Evolutionary conservation across 2,888 invertebrate genomes (phyloP).

Genomic region (Hypomecis atomaria): DNA sequence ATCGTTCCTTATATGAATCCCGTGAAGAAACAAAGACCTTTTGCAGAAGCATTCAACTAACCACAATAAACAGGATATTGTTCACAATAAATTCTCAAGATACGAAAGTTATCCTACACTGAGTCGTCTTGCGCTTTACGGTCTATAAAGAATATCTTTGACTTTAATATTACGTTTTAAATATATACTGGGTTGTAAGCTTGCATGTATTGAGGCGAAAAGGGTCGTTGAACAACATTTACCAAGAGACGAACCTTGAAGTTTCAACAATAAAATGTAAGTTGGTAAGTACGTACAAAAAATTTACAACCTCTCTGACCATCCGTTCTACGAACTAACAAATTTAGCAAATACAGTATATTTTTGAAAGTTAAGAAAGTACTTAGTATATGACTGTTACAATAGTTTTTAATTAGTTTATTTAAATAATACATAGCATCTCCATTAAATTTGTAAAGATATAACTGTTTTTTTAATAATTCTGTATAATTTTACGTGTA

Average conservation of each 20-base stretch:
- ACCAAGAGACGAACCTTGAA: too few relatives aligned
- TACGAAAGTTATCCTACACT: constrained; percentile 6
- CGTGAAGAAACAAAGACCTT: constrained; percentile 5
- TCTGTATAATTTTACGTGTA: not conserved
- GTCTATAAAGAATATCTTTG: constrained; percentile 14
- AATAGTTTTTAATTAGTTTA: too few relatives aligned
- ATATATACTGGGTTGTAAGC: not conserved
- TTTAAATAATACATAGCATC: too few relatives aligned
- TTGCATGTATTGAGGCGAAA: not conserved
- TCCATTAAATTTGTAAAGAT: too few relatives aligned
- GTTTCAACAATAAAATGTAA: too few relatives aligned
- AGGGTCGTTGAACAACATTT: not conserved
- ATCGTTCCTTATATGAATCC: not conserved
- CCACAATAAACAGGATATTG: constrained; percentile 16
- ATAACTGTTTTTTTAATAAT: too few relatives aligned
- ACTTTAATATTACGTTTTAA: not conserved
- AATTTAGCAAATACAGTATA: too few relatives aligned
- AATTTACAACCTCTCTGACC: not conserved
- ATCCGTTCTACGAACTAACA: too few relatives aligned
- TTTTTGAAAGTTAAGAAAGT: too few relatives aligned
- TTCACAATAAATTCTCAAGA: constrained; percentile 10
- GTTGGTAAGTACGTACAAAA: too few relatives aligned
- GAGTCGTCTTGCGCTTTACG: constrained; percentile 9
- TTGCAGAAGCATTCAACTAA: not conserved
- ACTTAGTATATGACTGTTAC: too few relatives aligned